Percentiles rank a stretch among this genome's conserved stretches.
Conservation (phyloP, 2,888 invertebrate genomes). For the Microctonus hyperodae region DNA sequence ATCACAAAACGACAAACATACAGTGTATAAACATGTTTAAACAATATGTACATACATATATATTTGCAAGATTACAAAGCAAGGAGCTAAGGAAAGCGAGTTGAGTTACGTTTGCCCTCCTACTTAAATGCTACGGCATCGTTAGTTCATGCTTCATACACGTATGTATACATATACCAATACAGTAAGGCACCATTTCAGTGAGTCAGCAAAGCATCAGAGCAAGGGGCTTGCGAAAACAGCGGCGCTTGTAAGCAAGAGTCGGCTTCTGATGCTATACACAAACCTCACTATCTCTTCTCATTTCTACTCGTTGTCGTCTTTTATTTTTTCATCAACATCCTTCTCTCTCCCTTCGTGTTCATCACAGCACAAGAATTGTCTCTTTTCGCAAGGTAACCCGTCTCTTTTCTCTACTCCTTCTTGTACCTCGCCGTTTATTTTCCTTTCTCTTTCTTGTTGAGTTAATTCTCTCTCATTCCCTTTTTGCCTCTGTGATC, state of each 20-base stretch:
- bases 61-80: conserved; percentile 16
- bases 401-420: not conserved
- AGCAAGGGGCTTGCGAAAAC: conserved; percentile 1
- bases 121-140: conserved; percentile 42
- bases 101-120: conserved; percentile 43
- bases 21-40: not conserved
- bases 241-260: not conserved
- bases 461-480: not conserved
- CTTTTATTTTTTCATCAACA: not conserved
- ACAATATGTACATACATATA: too few species aligned
- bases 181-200: conserved; percentile 21
- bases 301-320: conserved; percentile 9
- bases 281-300: conserved; percentile 19
- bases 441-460: not conserved
- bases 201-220: conserved; percentile 23
- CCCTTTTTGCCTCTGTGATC: conserved; percentile 16
- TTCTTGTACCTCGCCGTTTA: not conserved
- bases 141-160: conserved; percentile 12
- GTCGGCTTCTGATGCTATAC: conserved; percentile 9
- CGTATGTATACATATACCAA: not conserved
- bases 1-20: conserved; percentile 6
- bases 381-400: not conserved
- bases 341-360: conserved; percentile 10
- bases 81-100: conserved; percentile 1
- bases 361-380: not conserved